phyloP scores from a whole-genome alignment of 2,888 invertebrate genomes.

The Melanostoma scalare region DNA sequence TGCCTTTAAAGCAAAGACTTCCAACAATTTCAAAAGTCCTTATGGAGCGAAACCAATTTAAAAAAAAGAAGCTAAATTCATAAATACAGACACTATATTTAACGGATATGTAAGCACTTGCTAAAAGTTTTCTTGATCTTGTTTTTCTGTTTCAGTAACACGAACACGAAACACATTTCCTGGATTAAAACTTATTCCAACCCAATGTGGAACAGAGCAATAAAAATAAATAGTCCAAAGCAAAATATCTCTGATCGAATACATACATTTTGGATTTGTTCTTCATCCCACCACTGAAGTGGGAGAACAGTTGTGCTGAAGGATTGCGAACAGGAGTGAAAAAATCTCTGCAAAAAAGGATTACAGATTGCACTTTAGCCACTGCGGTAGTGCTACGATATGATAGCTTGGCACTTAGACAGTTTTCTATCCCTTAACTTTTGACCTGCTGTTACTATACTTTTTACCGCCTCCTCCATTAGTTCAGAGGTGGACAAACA shows the following conservation, averaged over 20 bases:
- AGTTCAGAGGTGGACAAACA: conserved; percentile 59
- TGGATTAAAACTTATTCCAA: conserved; percentile 67
- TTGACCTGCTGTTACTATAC: conserved; percentile 57
- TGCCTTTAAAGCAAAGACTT: too few relatives aligned
- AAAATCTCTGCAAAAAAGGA: conserved; percentile 55
- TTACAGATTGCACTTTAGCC: conserved; percentile 67
- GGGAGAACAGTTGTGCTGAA: conserved; percentile 34
- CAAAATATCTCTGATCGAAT: conserved; percentile 51
- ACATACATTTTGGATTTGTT: conserved; percentile 69
- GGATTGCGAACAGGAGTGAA: conserved; percentile 23
- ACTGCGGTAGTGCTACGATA: conserved; percentile 40
- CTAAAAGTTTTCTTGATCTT: too few relatives aligned
- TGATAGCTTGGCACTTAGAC: conserved; percentile 65
- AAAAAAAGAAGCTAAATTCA: too few relatives aligned
- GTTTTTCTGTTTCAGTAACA: too few relatives aligned
- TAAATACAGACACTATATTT: too few relatives aligned
- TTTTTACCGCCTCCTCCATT: conserved; percentile 52
- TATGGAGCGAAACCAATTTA: too few relatives aligned
- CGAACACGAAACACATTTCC: conserved; percentile 63
- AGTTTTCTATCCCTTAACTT: conserved; percentile 63
- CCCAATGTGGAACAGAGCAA: conserved; percentile 17
- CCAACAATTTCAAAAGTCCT: too few relatives aligned
- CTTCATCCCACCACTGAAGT: conserved; percentile 13
- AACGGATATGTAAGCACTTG: too few relatives aligned
- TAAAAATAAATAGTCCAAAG: conserved; percentile 13